Conservation (phyloP, 2,888 invertebrate species). For the Megaustenia siamemsis region DNA sequence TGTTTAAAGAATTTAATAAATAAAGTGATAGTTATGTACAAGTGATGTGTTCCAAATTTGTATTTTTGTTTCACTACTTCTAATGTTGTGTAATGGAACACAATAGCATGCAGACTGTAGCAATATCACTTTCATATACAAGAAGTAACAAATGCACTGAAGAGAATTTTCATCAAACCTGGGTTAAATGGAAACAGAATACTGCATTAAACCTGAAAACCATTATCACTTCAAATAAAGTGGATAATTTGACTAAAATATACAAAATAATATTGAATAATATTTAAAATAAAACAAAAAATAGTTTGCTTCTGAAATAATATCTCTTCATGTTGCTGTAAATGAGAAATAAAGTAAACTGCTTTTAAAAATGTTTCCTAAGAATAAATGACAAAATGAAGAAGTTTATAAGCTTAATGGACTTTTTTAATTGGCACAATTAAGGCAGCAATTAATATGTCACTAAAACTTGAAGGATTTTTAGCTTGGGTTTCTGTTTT, state of each 20-base stretch:
- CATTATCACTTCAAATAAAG: background rate
- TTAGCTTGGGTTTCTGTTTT: too few relatives aligned
- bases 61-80: background rate
- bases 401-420: too few relatives aligned
- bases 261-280: too few relatives aligned
- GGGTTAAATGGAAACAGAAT: background rate
- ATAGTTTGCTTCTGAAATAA: too few relatives aligned
- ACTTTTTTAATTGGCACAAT: too few relatives aligned
- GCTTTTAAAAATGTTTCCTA: too few relatives aligned
- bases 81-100: background rate
- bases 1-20: background rate
- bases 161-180: background rate
- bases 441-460: too few relatives aligned
- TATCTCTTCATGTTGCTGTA: too few relatives aligned
- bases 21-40: background rate
- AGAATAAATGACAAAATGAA: too few relatives aligned
- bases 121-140: slow-evolving; percentile 3
- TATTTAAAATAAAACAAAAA: too few relatives aligned
- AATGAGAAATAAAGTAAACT: too few relatives aligned
- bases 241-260: background rate
- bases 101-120: background rate
- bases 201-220: background rate
- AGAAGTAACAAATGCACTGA: background rate
- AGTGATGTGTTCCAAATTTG: background rate
- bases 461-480: too few relatives aligned